phyloP scores from a whole-genome alignment of 2,113 vertebrate species.

The Uria aalge region DNA sequence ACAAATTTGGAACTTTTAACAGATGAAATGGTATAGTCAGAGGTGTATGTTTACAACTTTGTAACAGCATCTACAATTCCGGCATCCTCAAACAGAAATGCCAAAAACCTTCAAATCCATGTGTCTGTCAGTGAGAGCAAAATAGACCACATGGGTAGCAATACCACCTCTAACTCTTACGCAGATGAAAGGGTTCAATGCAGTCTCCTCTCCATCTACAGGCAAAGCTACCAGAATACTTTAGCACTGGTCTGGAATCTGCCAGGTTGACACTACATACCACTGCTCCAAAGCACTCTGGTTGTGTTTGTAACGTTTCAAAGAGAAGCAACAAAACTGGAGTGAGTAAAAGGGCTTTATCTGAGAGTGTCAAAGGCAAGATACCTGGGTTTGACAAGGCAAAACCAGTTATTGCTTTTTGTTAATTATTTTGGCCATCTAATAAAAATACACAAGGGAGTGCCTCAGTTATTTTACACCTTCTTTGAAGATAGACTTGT shows the following conservation, averaged over 20 bases:
- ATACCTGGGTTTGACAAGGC: neutral
- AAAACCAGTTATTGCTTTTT: neutral
- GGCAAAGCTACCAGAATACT: slow-evolving; percentile 51
- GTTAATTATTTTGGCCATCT: neutral
- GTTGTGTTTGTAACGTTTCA: neutral
- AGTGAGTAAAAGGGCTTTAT: neutral
- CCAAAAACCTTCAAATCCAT: neutral
- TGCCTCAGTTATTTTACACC: neutral
- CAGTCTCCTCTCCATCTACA: slow-evolving; percentile 32
- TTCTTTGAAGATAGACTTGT: neutral
- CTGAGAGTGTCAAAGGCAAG: neutral
- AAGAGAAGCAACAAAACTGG: neutral
- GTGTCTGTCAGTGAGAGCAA: neutral
- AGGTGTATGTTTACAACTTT: neutral
- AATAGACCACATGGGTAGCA: slow-evolving; percentile 53
- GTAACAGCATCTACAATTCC: neutral
- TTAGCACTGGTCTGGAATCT: neutral
- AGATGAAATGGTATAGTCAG: neutral
- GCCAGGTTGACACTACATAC: slow-evolving; percentile 47
- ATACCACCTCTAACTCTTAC: neutral
- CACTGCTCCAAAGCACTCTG: neutral
- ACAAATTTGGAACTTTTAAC: neutral
- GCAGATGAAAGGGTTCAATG: slow-evolving; percentile 2
- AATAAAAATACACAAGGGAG: neutral
- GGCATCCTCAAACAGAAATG: neutral